These are phyloP conservation scores for Neuroscelio doddi DNA, from an alignment of 2,888 invertebrate genomes.

Conservation along the genomic window DNA sequence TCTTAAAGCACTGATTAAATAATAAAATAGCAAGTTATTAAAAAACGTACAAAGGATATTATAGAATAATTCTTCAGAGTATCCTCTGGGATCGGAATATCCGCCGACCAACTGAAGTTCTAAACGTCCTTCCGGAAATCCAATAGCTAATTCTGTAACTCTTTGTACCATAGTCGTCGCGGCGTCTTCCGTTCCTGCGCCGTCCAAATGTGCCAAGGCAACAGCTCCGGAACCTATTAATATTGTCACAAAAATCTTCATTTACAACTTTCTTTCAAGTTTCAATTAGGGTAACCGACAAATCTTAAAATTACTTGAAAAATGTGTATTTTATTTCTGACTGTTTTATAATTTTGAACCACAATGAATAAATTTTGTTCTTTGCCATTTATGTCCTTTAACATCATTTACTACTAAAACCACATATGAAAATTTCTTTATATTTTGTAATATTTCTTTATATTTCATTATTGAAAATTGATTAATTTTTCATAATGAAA, in stretches of 20 bases:
- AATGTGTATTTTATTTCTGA: too few species aligned
- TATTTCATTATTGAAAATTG: too few species aligned
- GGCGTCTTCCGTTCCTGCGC: constrained; percentile 88
- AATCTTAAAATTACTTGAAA: constrained; percentile 22
- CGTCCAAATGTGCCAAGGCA: constrained; percentile 88
- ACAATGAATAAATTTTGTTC: too few species aligned
- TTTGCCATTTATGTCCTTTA: too few species aligned
- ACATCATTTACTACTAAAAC: too few species aligned
- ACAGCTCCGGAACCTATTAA: constrained; percentile 88
- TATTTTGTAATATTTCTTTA: too few species aligned
- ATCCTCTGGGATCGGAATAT: constrained; percentile 88
- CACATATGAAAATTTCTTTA: too few species aligned
- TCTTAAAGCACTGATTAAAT: too few species aligned
- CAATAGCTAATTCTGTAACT: constrained; percentile 89
- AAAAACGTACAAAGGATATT: constrained; percentile 88
- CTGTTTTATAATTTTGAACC: too few species aligned
- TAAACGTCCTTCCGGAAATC: constrained; percentile 90
- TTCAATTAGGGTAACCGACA: constrained; percentile 17
- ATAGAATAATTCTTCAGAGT: constrained; percentile 91
- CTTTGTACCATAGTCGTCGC: constrained; percentile 86
- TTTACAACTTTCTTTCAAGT: constrained; percentile 11
- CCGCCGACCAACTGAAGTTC: constrained; percentile 94
- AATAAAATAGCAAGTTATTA: too few species aligned
- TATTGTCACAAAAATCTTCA: neutral
- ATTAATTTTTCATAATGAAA: too few species aligned